Base-by-base conservation (phyloP, 2,113 vertebrate genomes). In the Nesospiza acunhae region DNA sequence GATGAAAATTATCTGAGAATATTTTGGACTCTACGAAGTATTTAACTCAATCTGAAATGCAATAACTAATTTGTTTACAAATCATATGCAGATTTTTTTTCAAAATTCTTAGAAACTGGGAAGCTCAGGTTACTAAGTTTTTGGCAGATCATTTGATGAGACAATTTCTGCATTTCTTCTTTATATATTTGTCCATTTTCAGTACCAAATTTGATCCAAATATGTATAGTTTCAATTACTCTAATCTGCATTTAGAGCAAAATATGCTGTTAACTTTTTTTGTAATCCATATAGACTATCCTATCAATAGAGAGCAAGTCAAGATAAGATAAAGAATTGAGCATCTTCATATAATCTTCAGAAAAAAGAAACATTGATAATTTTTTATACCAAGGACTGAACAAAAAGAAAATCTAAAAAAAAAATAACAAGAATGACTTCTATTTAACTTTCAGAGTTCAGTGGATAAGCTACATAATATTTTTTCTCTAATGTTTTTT, bases 191-290 rank as follows among this genome's bases (percentile, higher is more conserved):
- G 5, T 41, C 24, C 8, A 46, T 55, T 87, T 74, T 49, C 35
- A 19, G 6, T 35, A 41, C 8, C 5, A 1, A 11, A 50, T 75
- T 80, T 66, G 20, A 58, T 53, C 9, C 27, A 74, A 49, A 44
- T 0, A 0, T 53, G 7, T 28, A 31, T 15, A n/a, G 5, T 70
- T 79, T 80, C 33, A n/a, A 7, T 55, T 41, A 80, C 3, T 3
- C 1, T 90, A 46, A 70, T 35, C 28, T 59, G 4, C 4, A 22
- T 64, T 74, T 64, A 33, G 31, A 75, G 6, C 21, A 59, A 79
- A 90, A 87, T 26, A 33, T 18, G 11, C 6, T 63, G 10, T 8
- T 53, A 31, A n/a, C 0, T 10, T 22, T 42, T 42, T 30, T 68
- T 52, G 8, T 15, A 30, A 27, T 26, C 35, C 31, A 19, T 33